phyloP scores from a whole-genome alignment of 2,113 vertebrate species.

The Myrmecobius fasciatus region DNA sequence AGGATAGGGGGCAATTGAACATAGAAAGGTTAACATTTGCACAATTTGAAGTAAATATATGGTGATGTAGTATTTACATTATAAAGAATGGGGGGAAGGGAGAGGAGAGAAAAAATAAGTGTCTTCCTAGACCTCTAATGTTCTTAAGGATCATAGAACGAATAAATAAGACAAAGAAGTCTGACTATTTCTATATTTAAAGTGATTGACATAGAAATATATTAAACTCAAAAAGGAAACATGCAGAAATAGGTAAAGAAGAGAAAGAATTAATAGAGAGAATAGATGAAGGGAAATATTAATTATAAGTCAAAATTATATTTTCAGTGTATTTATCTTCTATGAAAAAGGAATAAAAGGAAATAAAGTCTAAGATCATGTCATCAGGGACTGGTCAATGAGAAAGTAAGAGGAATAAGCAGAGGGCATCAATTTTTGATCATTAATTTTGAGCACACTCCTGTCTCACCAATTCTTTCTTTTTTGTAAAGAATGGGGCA shows the following conservation, averaged over 20 bases:
- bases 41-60: neutral
- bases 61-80: neutral
- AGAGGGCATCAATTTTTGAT: too few species aligned
- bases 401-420: too few species aligned
- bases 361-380: too few species aligned
- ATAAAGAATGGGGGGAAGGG: neutral
- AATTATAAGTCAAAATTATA: neutral
- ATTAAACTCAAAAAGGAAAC: neutral
- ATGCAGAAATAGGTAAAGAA: neutral
- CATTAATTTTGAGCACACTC: neutral
- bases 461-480: too few species aligned
- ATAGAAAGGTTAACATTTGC: neutral
- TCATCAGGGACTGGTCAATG: too few species aligned
- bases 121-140: neutral
- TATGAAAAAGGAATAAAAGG: too few species aligned
- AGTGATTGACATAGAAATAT: too few species aligned
- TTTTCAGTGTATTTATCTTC: neutral
- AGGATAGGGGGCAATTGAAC: neutral
- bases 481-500: too few species aligned
- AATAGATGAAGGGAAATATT: neutral
- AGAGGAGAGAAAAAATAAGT: too few species aligned
- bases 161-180: neutral
- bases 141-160: neutral
- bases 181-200: neutral
- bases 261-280: neutral